A percentile compares a stretch with the other conserved stretches of the same genome.
Evolutionary conservation across 2,113 vertebrate genomes (phyloP).

Genomic region (Xenopus laevis): DNA sequence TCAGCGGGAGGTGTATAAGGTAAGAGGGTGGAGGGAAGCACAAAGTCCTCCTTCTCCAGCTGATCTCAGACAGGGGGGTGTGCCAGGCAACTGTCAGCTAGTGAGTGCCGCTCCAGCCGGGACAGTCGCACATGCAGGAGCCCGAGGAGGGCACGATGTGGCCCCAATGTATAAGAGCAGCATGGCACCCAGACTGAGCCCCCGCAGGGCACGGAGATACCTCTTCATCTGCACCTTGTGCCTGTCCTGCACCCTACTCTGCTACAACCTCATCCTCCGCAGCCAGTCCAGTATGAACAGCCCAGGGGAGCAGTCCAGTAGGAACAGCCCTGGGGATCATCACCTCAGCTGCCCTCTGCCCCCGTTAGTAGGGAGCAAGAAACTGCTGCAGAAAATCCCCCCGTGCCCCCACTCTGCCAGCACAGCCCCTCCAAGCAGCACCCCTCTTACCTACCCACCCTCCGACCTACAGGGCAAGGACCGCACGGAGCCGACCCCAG

Average conservation of each 20-base stretch:
- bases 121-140: constrained; percentile 50
- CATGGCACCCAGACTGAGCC: constrained; percentile 84
- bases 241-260: constrained; percentile 81
- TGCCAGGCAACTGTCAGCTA: neutral
- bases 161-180: constrained; percentile 77
- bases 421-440: constrained; percentile 25
- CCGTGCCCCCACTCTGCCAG: constrained; percentile 55
- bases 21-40: neutral
- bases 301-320: constrained; percentile 35
- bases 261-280: constrained; percentile 80
- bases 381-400: constrained; percentile 73
- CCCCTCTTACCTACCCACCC: neutral
- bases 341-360: constrained; percentile 64
- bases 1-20: neutral
- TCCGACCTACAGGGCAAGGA: constrained; percentile 4
- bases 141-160: constrained; percentile 49
- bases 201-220: constrained; percentile 73
- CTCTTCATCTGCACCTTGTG: constrained; percentile 80
- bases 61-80: constrained; percentile 14
- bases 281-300: constrained; percentile 68
- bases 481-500: constrained; percentile 1
- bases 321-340: constrained; percentile 45
- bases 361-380: constrained; percentile 64
- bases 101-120: constrained; percentile 24
- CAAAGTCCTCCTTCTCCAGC: constrained; percentile 8